Conservation (phyloP, 2,797 vertebrate genomes). For the Otus scops region DNA sequence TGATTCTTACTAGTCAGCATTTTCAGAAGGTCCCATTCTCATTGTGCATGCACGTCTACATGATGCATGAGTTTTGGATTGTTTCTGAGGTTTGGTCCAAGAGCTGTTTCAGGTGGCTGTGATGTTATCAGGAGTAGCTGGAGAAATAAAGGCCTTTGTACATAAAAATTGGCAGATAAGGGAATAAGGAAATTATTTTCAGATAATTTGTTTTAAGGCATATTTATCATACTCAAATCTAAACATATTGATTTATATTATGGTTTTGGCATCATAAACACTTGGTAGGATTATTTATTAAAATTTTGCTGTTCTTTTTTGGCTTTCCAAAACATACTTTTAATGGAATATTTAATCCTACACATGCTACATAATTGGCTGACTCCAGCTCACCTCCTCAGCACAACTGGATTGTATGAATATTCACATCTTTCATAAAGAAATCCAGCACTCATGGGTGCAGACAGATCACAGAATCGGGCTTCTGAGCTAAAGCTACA, state of each 20-base stretch:
- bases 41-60: not conserved
- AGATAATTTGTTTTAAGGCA: not conserved
- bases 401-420: not conserved
- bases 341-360: not conserved
- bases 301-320: not conserved
- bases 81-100: not conserved
- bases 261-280: slow-evolving; percentile 25
- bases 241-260: slow-evolving; percentile 40
- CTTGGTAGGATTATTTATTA: slow-evolving; percentile 53
- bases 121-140: slow-evolving; percentile 29
- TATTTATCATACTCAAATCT: slow-evolving; percentile 35
- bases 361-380: not conserved
- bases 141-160: slow-evolving; percentile 16
- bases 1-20: not conserved
- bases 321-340: slow-evolving; percentile 13
- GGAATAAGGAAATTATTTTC: slow-evolving; percentile 38
- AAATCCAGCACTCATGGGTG: not conserved
- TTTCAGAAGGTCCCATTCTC: not conserved
- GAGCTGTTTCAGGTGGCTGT: slow-evolving; percentile 12
- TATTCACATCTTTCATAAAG: not conserved
- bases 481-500: not conserved
- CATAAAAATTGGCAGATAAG: slow-evolving; percentile 26
- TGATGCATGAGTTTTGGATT: not conserved
- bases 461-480: not conserved
- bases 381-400: not conserved